Base-by-base conservation (phyloP, 2,113 vertebrate species). In the Trinectes maculatus region DNA sequence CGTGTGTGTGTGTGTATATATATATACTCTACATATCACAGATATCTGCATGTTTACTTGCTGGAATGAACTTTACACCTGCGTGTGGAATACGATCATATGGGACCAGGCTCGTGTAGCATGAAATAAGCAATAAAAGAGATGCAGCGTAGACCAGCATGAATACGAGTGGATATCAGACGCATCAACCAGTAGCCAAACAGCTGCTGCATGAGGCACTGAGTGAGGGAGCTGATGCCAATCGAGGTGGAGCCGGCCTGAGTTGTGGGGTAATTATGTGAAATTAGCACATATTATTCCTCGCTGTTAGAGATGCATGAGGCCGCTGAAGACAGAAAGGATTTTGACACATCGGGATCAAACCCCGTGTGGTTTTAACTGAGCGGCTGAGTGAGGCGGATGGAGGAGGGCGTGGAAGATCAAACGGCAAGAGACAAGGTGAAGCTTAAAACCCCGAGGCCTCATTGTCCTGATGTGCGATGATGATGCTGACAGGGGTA, bases 401-500 rank as follows among this genome's bases (percentile, higher is more conserved):
- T n/a, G n/a, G n/a, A n/a, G n/a, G n/a, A n/a, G n/a, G n/a, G n/a
- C n/a, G 34, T 48, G 16, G 71, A 37, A 71, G 80, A 85, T 88
- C 71, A 85, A 85, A 85, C 54, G 71, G 15, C 74, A 74, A 63
- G 48, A 77, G 31, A 40, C 47, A 70, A 79, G 66, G 75, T 62
- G 75, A 69, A 71, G 64, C 69, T 79, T 58, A 74, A 70, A 24
- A 49, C 77, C 85, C 75, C 53, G 72, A 77, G 77, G 82, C 73
- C 1, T 53, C 47, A 63, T 67, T 75, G 64, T 61, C n/a, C n/a
- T 3, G 11, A 22, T 34, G 62, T 51, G 66, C 74, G 72, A n/a
- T 78, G 79, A 86, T 82, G 75, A 74, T 70, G 48, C 83, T 81
- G 87, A 80, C 77, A 79, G 18, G n/a, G n/a, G 59, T 74, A 77